Percentiles rank a stretch among this genome's conserved stretches.
Conservation (phyloP, 2,888 invertebrate genomes). For the Spisula subtruncata region DNA sequence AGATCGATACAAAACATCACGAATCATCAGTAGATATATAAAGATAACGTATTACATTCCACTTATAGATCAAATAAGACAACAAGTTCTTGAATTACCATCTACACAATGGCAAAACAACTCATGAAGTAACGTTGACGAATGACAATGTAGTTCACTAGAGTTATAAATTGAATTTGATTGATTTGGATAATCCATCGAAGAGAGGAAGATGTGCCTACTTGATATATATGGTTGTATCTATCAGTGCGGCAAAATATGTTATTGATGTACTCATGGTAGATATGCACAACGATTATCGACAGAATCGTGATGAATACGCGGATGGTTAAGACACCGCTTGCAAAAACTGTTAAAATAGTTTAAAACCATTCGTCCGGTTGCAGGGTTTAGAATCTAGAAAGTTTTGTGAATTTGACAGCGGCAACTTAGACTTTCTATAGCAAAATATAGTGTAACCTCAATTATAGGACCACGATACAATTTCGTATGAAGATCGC, state of each 20-base stretch:
- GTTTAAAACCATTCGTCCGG: too few relatives aligned
- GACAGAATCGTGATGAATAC: too few relatives aligned
- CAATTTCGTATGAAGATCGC: too few relatives aligned
- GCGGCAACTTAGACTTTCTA: too few relatives aligned
- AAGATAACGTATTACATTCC: neutral
- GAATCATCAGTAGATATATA: too few relatives aligned
- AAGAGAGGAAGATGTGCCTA: neutral
- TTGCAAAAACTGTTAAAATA: too few relatives aligned
- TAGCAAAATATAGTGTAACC: too few relatives aligned
- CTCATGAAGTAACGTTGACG: neutral
- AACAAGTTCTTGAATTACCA: neutral
- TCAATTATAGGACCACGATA: too few relatives aligned
- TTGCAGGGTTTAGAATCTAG: too few relatives aligned
- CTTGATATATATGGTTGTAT: neutral
- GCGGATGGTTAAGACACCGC: too few relatives aligned
- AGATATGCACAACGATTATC: neutral
- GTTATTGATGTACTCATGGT: neutral
- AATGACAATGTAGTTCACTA: neutral
- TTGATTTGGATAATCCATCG: neutral
- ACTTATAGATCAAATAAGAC: neutral
- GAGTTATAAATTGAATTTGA: conserved; percentile 13
- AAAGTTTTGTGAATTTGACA: too few relatives aligned
- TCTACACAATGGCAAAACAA: neutral
- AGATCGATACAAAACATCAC: too few relatives aligned
- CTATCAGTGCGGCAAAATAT: neutral